Base-by-base conservation (phyloP, 1,140 invertebrate genomes). In the Ruditapes philippinarum region DNA sequence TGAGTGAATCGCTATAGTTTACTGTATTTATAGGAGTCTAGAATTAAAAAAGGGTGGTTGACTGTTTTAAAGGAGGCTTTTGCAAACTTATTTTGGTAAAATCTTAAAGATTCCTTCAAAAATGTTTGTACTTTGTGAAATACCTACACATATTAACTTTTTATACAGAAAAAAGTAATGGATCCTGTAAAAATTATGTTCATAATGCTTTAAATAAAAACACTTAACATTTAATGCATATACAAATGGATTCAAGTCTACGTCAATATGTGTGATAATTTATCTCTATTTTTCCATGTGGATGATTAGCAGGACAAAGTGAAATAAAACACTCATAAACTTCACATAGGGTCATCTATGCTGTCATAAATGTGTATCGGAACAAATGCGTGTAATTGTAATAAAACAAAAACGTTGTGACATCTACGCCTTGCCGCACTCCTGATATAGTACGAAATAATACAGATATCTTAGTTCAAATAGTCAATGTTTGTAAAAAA, bases 301-400 rank as follows among this genome's bases (percentile, higher is more conserved):
- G 28, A 62, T 65, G 57, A 62, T 81, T 62, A 81, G 54, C 54
- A 17, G 51, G 79, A 62, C 79, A 57, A 31, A 70, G 45, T 70
- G 81, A 84, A 49, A 84, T 84, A 84, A 84, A 84, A 70, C 40
- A 14, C 65, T 73, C 62, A 84, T 84, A 84, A 84, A 84, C 62
- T 73, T 70, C 62, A 84, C 45, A 42, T 42, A 49, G n/a, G 60
- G 42, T 70, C 81, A 65, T 70, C 40, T 11, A 0, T 51, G n/a
- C 51, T 49, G 81, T 84, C 81, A 84, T 57, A 84, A 54, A 68
- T 49, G 28, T 38, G 42, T 54, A 68, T 73, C 36, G 5, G 65
- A 68, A 84, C 81, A 84, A 84, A 84, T 84, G 62, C 12, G 57
- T 28, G 25, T 84, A 70, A 70, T 70, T 70, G 81, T 19, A 12